A percentile compares a stretch with the other conserved stretches of the same genome.
Conservation (phyloP, 2,797 vertebrate genomes). For the Lepidocolaptes lacrymiger region DNA sequence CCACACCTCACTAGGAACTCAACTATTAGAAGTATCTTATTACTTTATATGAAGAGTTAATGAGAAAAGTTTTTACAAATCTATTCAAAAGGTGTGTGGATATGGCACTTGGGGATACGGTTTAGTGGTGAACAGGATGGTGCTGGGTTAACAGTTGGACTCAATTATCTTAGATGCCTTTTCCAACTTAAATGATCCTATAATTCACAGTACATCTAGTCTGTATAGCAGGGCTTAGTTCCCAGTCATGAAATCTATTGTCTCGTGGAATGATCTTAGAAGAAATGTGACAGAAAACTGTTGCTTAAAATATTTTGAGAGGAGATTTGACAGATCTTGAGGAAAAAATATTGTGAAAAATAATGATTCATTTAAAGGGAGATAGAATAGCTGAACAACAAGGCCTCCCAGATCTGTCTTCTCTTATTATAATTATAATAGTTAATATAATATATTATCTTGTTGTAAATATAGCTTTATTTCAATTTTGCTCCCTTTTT, state of each 20-base stretch:
- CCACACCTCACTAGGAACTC: background rate
- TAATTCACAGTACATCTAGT: background rate
- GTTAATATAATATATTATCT: background rate
- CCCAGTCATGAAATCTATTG: background rate
- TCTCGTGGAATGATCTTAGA: background rate
- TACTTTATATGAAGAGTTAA: background rate
- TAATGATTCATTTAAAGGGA: background rate
- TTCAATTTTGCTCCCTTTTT: background rate
- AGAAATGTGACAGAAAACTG: background rate
- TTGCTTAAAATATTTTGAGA: background rate
- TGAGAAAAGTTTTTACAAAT: background rate
- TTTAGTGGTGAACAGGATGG: background rate
- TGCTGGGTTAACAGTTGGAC: background rate
- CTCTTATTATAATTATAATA: background rate
- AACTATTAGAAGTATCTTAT: background rate
- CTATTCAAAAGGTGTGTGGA: background rate
- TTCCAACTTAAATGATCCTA: background rate
- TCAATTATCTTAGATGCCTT: background rate
- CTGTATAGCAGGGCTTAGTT: background rate
- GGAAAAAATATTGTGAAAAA: background rate
- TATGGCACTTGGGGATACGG: background rate
- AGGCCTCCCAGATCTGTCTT: background rate
- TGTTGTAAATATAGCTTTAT: background rate
- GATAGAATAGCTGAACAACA: background rate
- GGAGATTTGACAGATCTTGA: background rate